Evolutionary conservation across 2,797 vertebrate genomes (phyloP), one percentile per base, ranked within the genome.

Genomic region (Parauchenoglanis ngamensis): DNA sequence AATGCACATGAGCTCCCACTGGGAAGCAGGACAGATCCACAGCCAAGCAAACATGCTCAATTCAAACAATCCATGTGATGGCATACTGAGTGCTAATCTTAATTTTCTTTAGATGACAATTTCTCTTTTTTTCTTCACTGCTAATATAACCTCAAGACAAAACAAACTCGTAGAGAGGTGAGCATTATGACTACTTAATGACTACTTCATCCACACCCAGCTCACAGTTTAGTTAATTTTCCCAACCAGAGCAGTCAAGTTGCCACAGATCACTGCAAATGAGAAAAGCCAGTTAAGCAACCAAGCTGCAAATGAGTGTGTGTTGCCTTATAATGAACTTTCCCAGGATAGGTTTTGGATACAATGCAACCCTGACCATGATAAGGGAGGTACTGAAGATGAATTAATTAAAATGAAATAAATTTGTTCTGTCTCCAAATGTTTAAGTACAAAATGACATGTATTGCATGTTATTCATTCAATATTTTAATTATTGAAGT

Each of bases 21-120:
- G 44, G 67, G 87, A 87, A 89, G 67, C 86, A 80, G 80, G 75
- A 68, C 70, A 89, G 85, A 46, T 84, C 79, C 68, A 79, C 17
- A n/a, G 40, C 85, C 85, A 80, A 81, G 65, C 4, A 83, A 89
- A 44, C 68, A 44, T 23, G 10, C 65, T 49, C 52, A 17, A 28
- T 61, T 35, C 28, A 83, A 65, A 54, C 21, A 72, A 63, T 57
- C 1, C 10, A 57, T 21, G 83, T 63, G 10, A 31, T 68, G 44
- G 56, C 83, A 56, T 44, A 67, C 78, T 28, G 59, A 73, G 5
- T 73, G 23, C 35, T 75, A 63, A 59, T 46, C 31, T 31, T 31
- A 31, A 31, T 84, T 40, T 84, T 61, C 31, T 17, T 72, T 35
- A 78, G 40, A 70, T 59, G 40, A 77, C 44, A 63, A 35, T 21